Conservation (phyloP, 2,888 invertebrate species). For the Apeira syringaria region DNA sequence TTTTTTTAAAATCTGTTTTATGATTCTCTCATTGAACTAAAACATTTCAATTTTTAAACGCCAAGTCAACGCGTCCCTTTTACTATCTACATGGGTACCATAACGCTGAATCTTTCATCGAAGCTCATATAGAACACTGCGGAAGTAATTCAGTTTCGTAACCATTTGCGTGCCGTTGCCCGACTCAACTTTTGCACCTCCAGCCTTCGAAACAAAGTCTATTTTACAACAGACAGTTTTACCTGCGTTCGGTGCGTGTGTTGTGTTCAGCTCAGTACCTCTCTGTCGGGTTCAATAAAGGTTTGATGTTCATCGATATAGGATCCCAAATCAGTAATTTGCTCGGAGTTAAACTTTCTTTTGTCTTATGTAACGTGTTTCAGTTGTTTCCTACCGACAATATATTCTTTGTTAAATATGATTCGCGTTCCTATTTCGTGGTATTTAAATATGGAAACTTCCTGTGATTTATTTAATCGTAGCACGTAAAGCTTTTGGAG, state of each 20-base stretch:
- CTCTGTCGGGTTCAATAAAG: slow-evolving; percentile 39
- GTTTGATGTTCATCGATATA: slow-evolving; percentile 32
- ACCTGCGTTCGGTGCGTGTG: slow-evolving; percentile 28
- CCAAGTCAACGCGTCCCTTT: slow-evolving; percentile 27
- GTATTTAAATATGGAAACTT: slow-evolving; percentile 9
- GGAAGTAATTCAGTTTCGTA: slow-evolving; percentile 58
- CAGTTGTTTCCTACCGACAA: slow-evolving; percentile 6
- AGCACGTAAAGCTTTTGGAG: slow-evolving; percentile 21
- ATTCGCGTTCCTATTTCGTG: slow-evolving; percentile 7
- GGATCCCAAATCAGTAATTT: slow-evolving; percentile 29
- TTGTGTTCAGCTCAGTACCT: slow-evolving; percentile 32
- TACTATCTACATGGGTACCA: slow-evolving; percentile 33
- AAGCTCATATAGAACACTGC: slow-evolving; percentile 40
- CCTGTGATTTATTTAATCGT: slow-evolving; percentile 21
- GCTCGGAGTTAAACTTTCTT: slow-evolving; percentile 22
- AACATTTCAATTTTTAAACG: slow-evolving; percentile 26
- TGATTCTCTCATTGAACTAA: slow-evolving; percentile 3
- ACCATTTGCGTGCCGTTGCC: slow-evolving; percentile 43
- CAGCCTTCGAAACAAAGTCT: slow-evolving; percentile 25
- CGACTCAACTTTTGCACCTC: slow-evolving; percentile 28
- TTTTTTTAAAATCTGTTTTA: too few species aligned
- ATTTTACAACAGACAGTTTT: slow-evolving; percentile 17
- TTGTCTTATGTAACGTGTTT: slow-evolving; percentile 14
- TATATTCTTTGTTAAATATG: slow-evolving; percentile 9
- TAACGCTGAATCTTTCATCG: slow-evolving; percentile 44